Conservation (phyloP, 2,888 invertebrate species). For the Aradus depressus region DNA sequence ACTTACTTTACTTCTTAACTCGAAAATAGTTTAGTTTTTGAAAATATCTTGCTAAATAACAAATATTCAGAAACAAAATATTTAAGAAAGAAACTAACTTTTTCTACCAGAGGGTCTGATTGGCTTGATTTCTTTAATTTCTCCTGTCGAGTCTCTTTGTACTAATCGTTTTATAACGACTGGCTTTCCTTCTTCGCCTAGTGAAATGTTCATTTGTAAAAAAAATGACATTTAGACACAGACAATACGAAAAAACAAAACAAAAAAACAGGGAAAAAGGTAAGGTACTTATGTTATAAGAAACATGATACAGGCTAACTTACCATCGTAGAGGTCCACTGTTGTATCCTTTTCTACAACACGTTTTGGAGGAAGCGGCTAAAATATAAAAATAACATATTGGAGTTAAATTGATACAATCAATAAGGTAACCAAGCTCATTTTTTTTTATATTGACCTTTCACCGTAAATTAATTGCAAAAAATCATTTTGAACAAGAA, state of each 20-base stretch:
- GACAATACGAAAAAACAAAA: not conserved
- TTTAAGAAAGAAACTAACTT: no score
- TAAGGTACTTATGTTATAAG: not conserved
- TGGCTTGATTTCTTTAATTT: constrained; percentile 21
- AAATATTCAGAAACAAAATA: no score
- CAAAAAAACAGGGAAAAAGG: not conserved
- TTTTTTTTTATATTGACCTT: no score
- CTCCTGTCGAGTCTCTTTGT: constrained; percentile 24
- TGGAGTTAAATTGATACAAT: no score
- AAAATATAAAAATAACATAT: constrained; percentile 6
- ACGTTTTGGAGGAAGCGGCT: constrained; percentile 15
- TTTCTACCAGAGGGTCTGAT: constrained; percentile 19
- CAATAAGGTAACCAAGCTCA: no score
- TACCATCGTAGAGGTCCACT: constrained; percentile 24
- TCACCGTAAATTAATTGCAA: no score
- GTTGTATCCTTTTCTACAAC: constrained; percentile 14
- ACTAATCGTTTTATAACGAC: constrained; percentile 25
- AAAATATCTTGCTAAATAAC: no score
- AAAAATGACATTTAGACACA: no score
- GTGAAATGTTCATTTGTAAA: no score
- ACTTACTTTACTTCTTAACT: no score
- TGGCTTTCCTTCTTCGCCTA: constrained; percentile 22
- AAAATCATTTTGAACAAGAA: no score
- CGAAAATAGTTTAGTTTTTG: no score
- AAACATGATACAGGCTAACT: not conserved